A percentile compares a stretch with the other conserved stretches of the same genome.
Conservation (phyloP, 2,888 invertebrate genomes). For the Leptinotarsa juncta region DNA sequence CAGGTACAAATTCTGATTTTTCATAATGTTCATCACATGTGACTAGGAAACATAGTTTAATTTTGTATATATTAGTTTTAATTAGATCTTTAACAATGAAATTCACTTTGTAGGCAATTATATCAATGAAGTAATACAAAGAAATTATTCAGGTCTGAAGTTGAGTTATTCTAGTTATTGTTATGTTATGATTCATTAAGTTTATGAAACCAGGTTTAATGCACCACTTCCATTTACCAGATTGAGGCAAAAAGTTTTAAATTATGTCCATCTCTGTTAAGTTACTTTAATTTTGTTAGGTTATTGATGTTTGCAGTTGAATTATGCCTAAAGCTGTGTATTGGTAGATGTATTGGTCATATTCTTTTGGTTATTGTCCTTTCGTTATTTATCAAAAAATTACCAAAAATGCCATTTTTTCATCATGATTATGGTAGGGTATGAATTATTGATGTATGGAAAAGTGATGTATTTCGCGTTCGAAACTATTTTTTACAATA, state of each 20-base stretch:
- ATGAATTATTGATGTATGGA: conserved; percentile 14
- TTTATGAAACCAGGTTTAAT: not conserved
- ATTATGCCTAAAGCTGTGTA: not conserved
- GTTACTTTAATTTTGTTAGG: not conserved
- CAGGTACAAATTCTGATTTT: conserved; percentile 13
- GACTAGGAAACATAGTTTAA: conserved; percentile 4
- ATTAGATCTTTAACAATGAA: not conserved
- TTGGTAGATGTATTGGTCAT: not conserved
- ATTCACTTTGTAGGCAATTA: not conserved
- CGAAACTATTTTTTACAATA: conserved; percentile 19
- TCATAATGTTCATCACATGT: not conserved
- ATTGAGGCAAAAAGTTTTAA: not conserved
- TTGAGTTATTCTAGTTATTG: not conserved
- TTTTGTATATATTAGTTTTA: conserved; percentile 15
- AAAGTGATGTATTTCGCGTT: conserved; percentile 1
- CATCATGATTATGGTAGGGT: not conserved
- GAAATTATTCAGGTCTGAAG: not conserved
- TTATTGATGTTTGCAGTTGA: not conserved
- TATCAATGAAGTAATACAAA: not conserved
- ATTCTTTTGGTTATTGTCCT: not conserved
- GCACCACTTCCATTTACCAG: not conserved
- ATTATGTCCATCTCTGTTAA: not conserved
- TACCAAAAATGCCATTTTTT: not conserved
- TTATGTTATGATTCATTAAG: not conserved
- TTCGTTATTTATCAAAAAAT: not conserved